These are phyloP conservation scores for Rhizomys pruinosus DNA, from an alignment of 2,113 vertebrate species.

Conservation along the genomic window DNA sequence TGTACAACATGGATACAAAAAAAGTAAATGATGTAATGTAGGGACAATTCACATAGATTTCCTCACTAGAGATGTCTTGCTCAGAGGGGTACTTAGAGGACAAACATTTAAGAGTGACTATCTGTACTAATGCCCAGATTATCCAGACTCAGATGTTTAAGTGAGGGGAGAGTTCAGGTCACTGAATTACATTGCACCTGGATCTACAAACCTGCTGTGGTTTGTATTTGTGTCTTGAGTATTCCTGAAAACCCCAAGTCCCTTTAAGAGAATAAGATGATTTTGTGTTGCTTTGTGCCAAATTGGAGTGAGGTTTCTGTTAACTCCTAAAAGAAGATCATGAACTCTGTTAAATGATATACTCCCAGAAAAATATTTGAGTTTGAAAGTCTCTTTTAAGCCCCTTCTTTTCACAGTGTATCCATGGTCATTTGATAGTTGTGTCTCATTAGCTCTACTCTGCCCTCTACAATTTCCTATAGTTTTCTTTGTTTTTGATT, in stretches of 20 bases:
- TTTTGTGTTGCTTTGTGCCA: not conserved
- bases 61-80: not conserved
- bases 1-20: conserved; percentile 26
- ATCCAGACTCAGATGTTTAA: not conserved
- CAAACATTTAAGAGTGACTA: not conserved
- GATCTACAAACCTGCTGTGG: not conserved
- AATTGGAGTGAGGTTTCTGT: not conserved
- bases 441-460: not conserved
- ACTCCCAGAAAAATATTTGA: not conserved
- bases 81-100: not conserved
- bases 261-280: not conserved
- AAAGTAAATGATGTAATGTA: conserved; percentile 19
- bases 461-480: not conserved
- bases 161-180: not conserved
- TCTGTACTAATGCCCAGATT: not conserved
- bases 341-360: not conserved
- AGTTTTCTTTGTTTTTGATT: not conserved
- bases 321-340: not conserved
- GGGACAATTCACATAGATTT: not conserved
- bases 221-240: not conserved
- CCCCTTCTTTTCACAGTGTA: not conserved
- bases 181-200: not conserved
- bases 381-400: not conserved
- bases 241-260: conserved; percentile 20
- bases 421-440: not conserved